These are phyloP conservation scores for Zonitis immaculata DNA, from an alignment of 2,888 invertebrate genomes.

Conservation along the genomic window DNA sequence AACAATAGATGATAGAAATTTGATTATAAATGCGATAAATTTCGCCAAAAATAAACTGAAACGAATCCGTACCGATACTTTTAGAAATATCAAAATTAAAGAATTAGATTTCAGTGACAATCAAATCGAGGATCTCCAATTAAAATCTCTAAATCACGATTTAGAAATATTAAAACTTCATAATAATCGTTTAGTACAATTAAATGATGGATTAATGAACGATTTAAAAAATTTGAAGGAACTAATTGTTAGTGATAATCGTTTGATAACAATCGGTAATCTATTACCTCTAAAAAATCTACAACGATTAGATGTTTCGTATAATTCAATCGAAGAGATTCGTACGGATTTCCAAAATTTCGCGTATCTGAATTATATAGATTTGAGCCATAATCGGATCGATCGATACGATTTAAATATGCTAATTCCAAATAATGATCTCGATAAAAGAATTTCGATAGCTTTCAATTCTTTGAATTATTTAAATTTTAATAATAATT, in stretches of 20 bases:
- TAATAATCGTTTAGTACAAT: not conserved
- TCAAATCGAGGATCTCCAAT: not conserved
- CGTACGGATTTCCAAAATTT: not conserved
- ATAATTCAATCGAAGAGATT: not conserved
- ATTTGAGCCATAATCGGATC: not conserved
- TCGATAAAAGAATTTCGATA: not conserved
- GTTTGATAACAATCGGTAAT: not conserved
- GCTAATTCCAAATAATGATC: not conserved
- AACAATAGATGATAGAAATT: not conserved
- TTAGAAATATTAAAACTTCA: not conserved
- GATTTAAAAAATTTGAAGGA: not conserved
- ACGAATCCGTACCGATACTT: not conserved
- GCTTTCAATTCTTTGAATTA: not conserved
- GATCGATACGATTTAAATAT: not conserved
- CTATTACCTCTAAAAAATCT: not conserved
- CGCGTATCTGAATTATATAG: not conserved
- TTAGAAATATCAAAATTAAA: not conserved
- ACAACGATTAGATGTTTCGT: not conserved
- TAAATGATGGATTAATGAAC: not conserved
- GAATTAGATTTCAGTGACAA: not conserved
- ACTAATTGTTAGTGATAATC: not conserved
- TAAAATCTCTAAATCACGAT: not conserved
- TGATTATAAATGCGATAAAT: not conserved
- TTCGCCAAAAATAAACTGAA: not conserved
- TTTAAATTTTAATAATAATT: not conserved